Conservation (phyloP, 2,888 invertebrate species). For the Dicranocentrus wangi region DNA sequence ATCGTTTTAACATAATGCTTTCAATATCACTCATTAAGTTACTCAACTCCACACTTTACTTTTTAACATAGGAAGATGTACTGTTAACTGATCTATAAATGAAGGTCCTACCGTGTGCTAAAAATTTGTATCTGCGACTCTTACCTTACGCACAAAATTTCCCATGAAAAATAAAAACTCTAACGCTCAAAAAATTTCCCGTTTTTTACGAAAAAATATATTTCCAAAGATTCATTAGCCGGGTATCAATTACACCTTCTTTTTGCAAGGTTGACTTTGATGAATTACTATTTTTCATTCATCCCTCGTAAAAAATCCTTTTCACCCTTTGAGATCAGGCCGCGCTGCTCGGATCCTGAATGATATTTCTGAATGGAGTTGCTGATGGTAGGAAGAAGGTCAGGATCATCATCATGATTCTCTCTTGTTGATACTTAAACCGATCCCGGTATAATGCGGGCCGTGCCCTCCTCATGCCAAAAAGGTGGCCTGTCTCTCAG, state of each 20-base stretch:
- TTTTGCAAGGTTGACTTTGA: slow-evolving; percentile 72
- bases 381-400: slow-evolving; percentile 47
- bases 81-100: too few relatives aligned
- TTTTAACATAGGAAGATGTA: too few relatives aligned
- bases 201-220: slow-evolving; percentile 22
- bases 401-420: slow-evolving; percentile 17
- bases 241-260: slow-evolving; percentile 72
- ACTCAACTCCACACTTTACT: too few relatives aligned
- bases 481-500: slow-evolving; percentile 45
- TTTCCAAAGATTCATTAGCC: slow-evolving; percentile 58
- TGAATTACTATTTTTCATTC: slow-evolving; percentile 71
- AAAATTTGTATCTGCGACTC: too few relatives aligned
- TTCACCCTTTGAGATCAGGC: slow-evolving; percentile 67
- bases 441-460: slow-evolving; percentile 9
- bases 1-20: too few relatives aligned
- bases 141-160: slow-evolving; percentile 11
- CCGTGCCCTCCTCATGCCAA: slow-evolving; percentile 33
- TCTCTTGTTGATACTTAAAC: slow-evolving; percentile 59
- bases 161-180: slow-evolving; percentile 31
- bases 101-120: too few relatives aligned
- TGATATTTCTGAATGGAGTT: slow-evolving; percentile 8
- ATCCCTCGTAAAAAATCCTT: slow-evolving; percentile 45
- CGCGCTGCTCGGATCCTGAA: slow-evolving; percentile 33
- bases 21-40: too few relatives aligned
- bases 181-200: too few relatives aligned